phyloP scores from a whole-genome alignment of 2,888 invertebrate species.

The Phymatocera aterrima region DNA sequence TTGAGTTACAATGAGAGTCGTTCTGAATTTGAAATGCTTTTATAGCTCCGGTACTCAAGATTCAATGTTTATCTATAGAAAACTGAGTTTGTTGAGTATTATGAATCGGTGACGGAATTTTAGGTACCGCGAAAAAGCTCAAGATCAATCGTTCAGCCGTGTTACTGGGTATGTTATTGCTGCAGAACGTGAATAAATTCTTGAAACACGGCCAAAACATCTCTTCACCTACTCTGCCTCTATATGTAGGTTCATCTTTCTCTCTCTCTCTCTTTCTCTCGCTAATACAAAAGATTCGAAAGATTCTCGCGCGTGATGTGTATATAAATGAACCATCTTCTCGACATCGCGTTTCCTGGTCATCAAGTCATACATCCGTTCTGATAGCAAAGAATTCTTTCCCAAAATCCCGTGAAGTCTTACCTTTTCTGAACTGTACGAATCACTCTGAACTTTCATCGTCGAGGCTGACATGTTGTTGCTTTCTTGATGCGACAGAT shows the following conservation, averaged over 20 bases:
- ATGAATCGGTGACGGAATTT: constrained; percentile 3
- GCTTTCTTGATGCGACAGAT: constrained; percentile 90
- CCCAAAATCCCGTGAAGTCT: constrained; percentile 41
- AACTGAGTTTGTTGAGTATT: neutral
- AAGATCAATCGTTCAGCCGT: neutral
- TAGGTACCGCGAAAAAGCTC: constrained; percentile 19
- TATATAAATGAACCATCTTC: constrained; percentile 36
- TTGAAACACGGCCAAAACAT: constrained; percentile 50
- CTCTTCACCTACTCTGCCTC: neutral
- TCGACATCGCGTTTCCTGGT: constrained; percentile 8
- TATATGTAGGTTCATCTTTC: too few species aligned
- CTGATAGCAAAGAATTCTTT: neutral
- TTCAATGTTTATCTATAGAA: neutral
- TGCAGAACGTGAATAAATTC: constrained; percentile 46
- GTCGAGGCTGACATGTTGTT: constrained; percentile 90
- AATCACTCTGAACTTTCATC: constrained; percentile 90
- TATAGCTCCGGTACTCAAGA: neutral
- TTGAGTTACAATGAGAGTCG: neutral
- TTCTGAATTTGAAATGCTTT: neutral
- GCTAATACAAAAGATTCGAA: too few species aligned
- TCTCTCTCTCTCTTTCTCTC: constrained; percentile 15
- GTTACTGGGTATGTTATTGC: neutral
- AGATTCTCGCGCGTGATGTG: constrained; percentile 19
- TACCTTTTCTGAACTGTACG: constrained; percentile 89
- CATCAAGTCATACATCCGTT: neutral